A percentile compares a stretch with the other conserved stretches of the same genome.
Conservation (phyloP, 2,888 invertebrate species). For the Marasmarcha lunaedactyla region DNA sequence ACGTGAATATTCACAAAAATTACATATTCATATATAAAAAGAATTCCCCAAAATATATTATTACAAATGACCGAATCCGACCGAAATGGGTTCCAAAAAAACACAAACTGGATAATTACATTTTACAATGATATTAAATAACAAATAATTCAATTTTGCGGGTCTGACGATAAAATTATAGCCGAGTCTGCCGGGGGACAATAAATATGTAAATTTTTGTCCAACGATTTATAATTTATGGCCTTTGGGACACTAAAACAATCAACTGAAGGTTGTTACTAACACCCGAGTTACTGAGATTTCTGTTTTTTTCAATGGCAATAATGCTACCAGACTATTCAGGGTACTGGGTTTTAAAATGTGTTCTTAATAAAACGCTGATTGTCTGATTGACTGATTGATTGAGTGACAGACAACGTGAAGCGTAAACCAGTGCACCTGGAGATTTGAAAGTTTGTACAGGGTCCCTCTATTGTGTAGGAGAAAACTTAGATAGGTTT, state of each 20-base stretch:
- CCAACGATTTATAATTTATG: constrained; percentile 56
- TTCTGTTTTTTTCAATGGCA: constrained; percentile 18
- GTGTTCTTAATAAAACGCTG: no score
- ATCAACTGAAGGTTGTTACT: constrained; percentile 18
- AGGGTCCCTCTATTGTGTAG: no score
- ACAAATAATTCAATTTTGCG: constrained; percentile 66
- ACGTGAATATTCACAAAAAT: no score
- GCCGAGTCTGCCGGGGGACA: constrained; percentile 51
- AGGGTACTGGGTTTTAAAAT: not conserved
- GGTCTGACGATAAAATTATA: constrained; percentile 51
- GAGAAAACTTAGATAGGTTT: no score
- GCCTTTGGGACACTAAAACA: constrained; percentile 23
- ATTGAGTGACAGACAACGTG: no score
- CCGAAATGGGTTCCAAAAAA: no score
- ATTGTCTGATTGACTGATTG: no score
- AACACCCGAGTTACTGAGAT: constrained; percentile 22
- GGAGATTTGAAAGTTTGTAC: no score
- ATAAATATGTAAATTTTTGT: constrained; percentile 61
- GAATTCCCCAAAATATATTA: no score
- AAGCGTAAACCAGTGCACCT: no score
- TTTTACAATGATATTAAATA: constrained; percentile 43
- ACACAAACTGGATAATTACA: constrained; percentile 35
- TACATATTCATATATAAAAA: no score
- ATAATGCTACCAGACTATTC: not conserved
- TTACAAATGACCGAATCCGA: no score